These are phyloP conservation scores for Griposia aprilina DNA, from an alignment of 2,888 invertebrate species.

Conservation along the genomic window DNA sequence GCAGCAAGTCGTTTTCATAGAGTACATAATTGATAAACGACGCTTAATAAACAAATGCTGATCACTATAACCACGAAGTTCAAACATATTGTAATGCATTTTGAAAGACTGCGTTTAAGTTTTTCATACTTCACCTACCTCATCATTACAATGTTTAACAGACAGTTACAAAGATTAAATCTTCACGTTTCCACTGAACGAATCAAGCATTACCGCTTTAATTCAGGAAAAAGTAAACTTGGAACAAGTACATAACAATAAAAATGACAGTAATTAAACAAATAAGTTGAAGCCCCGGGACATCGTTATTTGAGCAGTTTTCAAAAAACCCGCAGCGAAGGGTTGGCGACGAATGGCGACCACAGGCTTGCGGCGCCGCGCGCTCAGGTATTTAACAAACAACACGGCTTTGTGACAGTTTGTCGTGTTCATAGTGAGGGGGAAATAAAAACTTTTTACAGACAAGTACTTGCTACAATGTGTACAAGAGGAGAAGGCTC, in stretches of 20 bases:
- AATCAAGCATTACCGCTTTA: not conserved
- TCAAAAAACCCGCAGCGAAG: slow-evolving; percentile 11
- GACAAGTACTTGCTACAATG: not conserved
- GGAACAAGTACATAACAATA: slow-evolving; percentile 6
- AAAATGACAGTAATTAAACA: slow-evolving; percentile 42
- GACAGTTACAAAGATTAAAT: not conserved
- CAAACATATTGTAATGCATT: not conserved
- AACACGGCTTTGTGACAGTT: slow-evolving; percentile 38
- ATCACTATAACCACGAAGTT: not conserved
- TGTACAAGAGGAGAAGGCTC: slow-evolving; percentile 5
- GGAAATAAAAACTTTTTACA: slow-evolving; percentile 12
- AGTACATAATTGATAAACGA: no score
- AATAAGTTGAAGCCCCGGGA: slow-evolving; percentile 18
- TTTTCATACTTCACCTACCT: not conserved
- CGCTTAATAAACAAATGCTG: no score
- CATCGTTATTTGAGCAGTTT: slow-evolving; percentile 29
- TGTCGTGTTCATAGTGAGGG: slow-evolving; percentile 12
- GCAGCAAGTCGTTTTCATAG: not conserved
- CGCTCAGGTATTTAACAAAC: slow-evolving; percentile 31
- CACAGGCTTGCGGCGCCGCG: not conserved
- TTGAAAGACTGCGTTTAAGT: not conserved
- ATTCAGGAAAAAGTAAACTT: not conserved
- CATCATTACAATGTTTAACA: not conserved
- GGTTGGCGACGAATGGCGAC: slow-evolving; percentile 1
- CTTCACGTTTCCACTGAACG: not conserved